These are phyloP conservation scores for Ctenosaura bakeri DNA, from an alignment of 2,797 vertebrate species.

Conservation along the genomic window DNA sequence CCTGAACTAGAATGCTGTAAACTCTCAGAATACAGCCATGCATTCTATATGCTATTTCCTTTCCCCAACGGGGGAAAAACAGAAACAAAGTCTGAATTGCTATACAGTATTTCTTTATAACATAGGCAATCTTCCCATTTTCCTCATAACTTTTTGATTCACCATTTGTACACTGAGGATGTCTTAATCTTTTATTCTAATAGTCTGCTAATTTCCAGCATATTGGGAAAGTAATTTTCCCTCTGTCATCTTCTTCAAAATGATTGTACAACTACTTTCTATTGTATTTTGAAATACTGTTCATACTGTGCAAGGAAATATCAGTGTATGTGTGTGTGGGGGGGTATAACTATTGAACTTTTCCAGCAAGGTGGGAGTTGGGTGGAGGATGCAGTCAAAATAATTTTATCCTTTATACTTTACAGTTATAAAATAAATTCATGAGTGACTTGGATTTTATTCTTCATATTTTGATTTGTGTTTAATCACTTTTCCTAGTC, in stretches of 20 bases:
- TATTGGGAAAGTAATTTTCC: conserved; percentile 5
- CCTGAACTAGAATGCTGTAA: not conserved
- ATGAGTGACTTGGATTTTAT: too few relatives aligned
- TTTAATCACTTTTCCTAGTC: too few relatives aligned
- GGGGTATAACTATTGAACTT: conserved; percentile 23
- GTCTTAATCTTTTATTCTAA: conserved; percentile 51
- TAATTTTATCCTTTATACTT: too few relatives aligned
- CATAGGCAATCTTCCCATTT: conserved; percentile 50
- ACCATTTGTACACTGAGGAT: conserved; percentile 31
- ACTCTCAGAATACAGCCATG: not conserved
- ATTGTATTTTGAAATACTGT: conserved; percentile 16
- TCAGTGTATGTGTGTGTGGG: too few relatives aligned
- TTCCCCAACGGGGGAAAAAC: not conserved
- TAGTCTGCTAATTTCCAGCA: conserved; percentile 29
- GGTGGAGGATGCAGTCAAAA: conserved; percentile 17
- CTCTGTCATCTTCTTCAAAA: rapidly evolving
- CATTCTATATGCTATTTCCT: rapidly evolving
- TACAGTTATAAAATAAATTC: too few relatives aligned
- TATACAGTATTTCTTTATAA: conserved; percentile 10
- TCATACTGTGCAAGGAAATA: not conserved
- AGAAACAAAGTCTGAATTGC: conserved; percentile 20
- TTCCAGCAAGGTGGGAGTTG: not conserved
- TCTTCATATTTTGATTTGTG: too few relatives aligned
- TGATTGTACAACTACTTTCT: rapidly evolving
- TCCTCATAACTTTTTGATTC: conserved; percentile 41